Conservation (phyloP, 2,797 vertebrate genomes). For the Sebastes iracundus region DNA sequence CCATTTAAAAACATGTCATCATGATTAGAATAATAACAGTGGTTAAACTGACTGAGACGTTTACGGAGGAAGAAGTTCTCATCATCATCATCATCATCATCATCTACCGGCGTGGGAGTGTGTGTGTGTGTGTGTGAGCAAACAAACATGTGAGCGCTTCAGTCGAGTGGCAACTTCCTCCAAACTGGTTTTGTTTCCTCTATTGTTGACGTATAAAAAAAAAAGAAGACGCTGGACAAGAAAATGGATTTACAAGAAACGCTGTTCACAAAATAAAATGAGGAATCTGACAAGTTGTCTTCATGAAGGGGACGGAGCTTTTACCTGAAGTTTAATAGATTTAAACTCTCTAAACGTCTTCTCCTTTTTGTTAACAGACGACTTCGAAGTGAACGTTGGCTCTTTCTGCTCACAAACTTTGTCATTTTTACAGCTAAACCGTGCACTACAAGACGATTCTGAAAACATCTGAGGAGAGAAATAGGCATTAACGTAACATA, state of each 20-base stretch:
- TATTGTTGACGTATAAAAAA: slow-evolving; percentile 52
- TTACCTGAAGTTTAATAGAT: neutral
- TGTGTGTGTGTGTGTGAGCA: slow-evolving; percentile 33
- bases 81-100: slow-evolving; percentile 13
- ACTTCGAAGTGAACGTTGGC: no score
- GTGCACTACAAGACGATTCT: no score
- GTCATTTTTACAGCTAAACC: no score
- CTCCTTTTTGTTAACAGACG: neutral
- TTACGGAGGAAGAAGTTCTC: slow-evolving; percentile 59
- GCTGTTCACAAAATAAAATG: neutral
- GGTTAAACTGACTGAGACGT: slow-evolving; percentile 73
- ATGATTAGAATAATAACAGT: slow-evolving; percentile 82
- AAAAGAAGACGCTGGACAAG: slow-evolving; percentile 26
- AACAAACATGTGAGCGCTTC: slow-evolving; percentile 51
- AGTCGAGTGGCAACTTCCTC: slow-evolving; percentile 37
- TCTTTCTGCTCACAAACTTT: no score
- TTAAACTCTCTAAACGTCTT: neutral
- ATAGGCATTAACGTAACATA: no score
- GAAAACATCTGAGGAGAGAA: no score
- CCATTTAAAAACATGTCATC: slow-evolving; percentile 82
- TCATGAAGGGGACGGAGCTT: neutral
- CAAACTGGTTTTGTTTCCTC: slow-evolving; percentile 47
- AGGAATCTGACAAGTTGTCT: slow-evolving; percentile 13
- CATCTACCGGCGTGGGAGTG: slow-evolving; percentile 37
- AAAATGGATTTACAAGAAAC: slow-evolving; percentile 14